Percentiles rank a stretch among this genome's conserved stretches.
Evolutionary conservation across 2,888 invertebrate genomes (phyloP).

Genomic region (Drosophila anomalata): DNA sequence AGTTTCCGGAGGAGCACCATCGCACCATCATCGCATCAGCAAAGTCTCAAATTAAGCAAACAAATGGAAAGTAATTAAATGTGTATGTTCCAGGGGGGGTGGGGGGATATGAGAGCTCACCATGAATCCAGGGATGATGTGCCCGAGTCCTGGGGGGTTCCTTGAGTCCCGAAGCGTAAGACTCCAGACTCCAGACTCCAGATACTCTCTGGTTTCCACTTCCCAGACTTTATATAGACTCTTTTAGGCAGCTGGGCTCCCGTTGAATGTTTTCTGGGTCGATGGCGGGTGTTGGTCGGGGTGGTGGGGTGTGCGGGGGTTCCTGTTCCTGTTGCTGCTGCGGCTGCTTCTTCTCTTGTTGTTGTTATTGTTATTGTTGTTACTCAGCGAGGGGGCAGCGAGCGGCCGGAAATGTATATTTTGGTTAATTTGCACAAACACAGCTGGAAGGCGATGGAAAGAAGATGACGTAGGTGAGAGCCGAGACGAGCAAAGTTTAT

Average conservation of each 20-base stretch:
- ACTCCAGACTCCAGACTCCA: conserved; percentile 33
- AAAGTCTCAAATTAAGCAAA: conserved; percentile 59
- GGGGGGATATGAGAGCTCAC: conserved; percentile 54
- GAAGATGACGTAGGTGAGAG: conserved; percentile 71
- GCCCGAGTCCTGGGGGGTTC: conserved; percentile 48
- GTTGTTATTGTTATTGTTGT: conserved; percentile 35
- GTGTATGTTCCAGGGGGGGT: conserved; percentile 31
- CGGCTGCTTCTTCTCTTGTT: not conserved
- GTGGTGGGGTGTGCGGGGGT: not conserved
- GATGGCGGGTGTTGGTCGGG: conserved; percentile 12
- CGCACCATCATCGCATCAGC: not conserved
- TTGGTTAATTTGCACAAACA: conserved; percentile 78
- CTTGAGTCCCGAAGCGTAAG: conserved; percentile 44
- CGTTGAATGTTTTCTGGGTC: conserved; percentile 19
- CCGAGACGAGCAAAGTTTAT: conserved; percentile 50
- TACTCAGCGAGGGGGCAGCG: conserved; percentile 43
- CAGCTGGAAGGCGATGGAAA: conserved; percentile 67
- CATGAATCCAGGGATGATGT: conserved; percentile 70
- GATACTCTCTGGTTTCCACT: conserved; percentile 47
- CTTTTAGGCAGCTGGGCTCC: not conserved
- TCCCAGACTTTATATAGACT: conserved; percentile 39
- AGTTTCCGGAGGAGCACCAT: conserved; percentile 13
- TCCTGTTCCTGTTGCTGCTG: conserved; percentile 20
- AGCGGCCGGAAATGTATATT: conserved; percentile 73
- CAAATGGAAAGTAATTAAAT: conserved; percentile 76